These are phyloP conservation scores for Allophyes oxyacanthae DNA, from an alignment of 2,888 invertebrate genomes.

Conservation along the genomic window DNA sequence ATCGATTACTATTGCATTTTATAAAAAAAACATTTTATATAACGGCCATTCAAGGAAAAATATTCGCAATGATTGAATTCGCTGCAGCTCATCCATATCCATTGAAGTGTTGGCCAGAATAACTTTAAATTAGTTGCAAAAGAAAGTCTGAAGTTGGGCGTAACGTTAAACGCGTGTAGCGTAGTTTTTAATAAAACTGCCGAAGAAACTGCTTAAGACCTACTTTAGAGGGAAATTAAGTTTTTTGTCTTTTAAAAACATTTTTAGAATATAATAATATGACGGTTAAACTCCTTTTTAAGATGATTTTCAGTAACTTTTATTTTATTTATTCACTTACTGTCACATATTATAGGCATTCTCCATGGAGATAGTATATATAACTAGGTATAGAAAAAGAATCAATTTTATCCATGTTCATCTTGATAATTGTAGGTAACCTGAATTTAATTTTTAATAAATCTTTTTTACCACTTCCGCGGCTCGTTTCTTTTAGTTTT, in stretches of 20 bases:
- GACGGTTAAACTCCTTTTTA: too few species aligned
- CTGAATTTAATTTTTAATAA: too few species aligned
- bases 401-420: too few species aligned
- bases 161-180: conserved; percentile 34
- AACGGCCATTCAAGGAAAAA: conserved; percentile 19
- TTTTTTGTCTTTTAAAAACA: background rate
- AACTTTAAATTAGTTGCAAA: conserved; percentile 53
- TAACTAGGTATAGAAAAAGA: too few species aligned
- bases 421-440: too few species aligned
- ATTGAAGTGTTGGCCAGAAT: conserved; percentile 37
- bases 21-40: conserved; percentile 36
- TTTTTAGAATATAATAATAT: too few species aligned
- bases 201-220: conserved; percentile 33
- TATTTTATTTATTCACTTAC: too few species aligned
- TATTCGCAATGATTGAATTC: conserved; percentile 26
- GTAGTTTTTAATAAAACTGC: conserved; percentile 46
- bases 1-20: conserved; percentile 53
- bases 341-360: too few species aligned
- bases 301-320: too few species aligned
- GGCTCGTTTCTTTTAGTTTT: conserved; percentile 10
- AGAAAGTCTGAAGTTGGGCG: conserved; percentile 41
- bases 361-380: too few species aligned
- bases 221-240: background rate
- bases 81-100: conserved; percentile 32
- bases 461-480: background rate